Percentiles rank a stretch among this genome's conserved stretches.
phyloP scores from a whole-genome alignment of 2,113 vertebrate species.

The Apodemus speciosus region DNA sequence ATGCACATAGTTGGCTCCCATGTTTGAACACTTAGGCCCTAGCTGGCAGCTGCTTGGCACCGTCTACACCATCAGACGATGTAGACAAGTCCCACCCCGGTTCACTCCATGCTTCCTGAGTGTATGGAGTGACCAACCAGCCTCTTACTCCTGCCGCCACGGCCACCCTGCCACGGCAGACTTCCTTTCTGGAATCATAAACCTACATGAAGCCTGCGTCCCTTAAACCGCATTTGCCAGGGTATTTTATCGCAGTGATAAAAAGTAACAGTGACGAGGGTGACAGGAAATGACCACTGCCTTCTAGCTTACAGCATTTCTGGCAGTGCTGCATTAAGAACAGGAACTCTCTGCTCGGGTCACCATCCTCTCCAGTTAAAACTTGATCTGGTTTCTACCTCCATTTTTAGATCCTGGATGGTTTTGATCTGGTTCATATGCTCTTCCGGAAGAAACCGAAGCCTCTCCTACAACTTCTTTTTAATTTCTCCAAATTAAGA shows the following conservation, averaged over 20 bases:
- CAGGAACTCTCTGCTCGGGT: not conserved
- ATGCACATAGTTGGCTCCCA: not conserved
- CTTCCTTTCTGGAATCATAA: not conserved
- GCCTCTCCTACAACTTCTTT: not conserved
- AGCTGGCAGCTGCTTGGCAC: not conserved
- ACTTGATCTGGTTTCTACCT: not conserved
- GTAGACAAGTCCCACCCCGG: not conserved
- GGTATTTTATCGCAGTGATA: too few relatives aligned
- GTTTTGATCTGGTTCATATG: not conserved
- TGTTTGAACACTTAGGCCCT: not conserved
- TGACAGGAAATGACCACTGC: not conserved
- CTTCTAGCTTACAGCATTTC: not conserved
- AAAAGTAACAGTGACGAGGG: not conserved
- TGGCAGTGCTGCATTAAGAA: not conserved
- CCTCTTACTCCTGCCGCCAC: too few relatives aligned
- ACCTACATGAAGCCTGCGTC: too few relatives aligned
- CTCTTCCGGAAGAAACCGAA: not conserved
- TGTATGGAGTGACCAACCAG: not conserved
- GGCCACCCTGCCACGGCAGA: not conserved
- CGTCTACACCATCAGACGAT: too few relatives aligned
- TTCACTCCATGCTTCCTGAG: not conserved
- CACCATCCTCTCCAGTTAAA: not conserved
- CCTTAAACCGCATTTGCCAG: not conserved
- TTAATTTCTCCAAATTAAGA: conserved; percentile 35
- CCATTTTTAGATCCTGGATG: too few relatives aligned